Base-by-base conservation (phyloP, 1,140 invertebrate species). In the Drosophila athabasca region DNA sequence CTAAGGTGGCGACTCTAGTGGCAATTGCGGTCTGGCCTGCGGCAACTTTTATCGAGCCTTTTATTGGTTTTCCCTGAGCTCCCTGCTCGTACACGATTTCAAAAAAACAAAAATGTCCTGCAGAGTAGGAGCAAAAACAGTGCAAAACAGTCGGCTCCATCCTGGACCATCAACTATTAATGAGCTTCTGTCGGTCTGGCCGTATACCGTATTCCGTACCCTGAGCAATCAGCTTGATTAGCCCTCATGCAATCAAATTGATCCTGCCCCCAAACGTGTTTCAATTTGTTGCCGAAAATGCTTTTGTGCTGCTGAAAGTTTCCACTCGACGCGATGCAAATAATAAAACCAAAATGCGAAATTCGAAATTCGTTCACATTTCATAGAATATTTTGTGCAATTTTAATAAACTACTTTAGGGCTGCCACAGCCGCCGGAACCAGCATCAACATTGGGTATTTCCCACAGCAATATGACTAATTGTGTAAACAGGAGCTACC, bases 321-420 rank as follows among this genome's bases (percentile, higher is more conserved):
- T 3, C 43, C 3, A 4, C 44, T 39, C 15, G 1, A 50, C 4
- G 22, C 24, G 8, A 1, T n/a, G 24, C 24, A 39, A 39, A 39
- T 39, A 39, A 26, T 13, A 49, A 35, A 49, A 15, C 70, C 51
- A 15, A 54, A 64, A 39, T 15, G 57, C 55, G 19, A 66, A 71
- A 62, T 17, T 58, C 45, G 41, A 62, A 71, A 62, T 17, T 58
- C 45, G 41, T 31, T 45, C 11, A 84, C 72, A 76, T 57, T 72
- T 22, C 41, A 62, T 24, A 22, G 51, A 61, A 72, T 39, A 39
- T 76, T 75, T 68, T 46, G 61, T 59, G 51, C 49, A 64, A 80
- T 68, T 85, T 83, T 79, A 85, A 83, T 83, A 85, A 84, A 79
- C 80, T 73, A 84, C 44, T 62, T 75, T 75, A 15, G 49, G 62